Conservation (phyloP, 2,113 vertebrate genomes). For the Stercorarius parasiticus region DNA sequence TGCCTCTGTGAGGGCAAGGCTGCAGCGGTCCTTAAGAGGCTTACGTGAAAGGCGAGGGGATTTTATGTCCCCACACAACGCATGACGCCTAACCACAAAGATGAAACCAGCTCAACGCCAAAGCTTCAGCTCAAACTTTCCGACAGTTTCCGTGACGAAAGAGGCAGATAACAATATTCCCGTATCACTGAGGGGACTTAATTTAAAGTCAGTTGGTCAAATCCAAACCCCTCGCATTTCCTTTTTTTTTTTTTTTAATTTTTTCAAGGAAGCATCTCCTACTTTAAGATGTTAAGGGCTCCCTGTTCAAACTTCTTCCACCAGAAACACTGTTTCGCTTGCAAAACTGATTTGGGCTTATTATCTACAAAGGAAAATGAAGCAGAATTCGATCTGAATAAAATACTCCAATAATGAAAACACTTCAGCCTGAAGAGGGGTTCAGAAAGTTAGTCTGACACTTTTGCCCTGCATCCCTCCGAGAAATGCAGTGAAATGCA, state of each 20-base stretch:
- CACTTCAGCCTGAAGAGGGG: neutral
- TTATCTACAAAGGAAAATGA: neutral
- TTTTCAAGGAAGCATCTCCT: neutral
- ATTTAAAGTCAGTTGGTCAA: neutral
- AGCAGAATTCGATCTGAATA: neutral
- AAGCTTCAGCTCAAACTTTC: neutral
- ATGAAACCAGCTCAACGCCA: rapidly evolving
- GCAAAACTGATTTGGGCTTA: neutral
- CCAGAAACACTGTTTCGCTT: neutral
- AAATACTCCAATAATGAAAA: constrained; percentile 9
- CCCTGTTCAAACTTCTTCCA: neutral
- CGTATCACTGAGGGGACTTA: neutral
- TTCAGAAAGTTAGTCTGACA: constrained; percentile 49
- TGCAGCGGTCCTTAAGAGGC: neutral
- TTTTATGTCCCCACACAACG: neutral
- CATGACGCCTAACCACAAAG: neutral
- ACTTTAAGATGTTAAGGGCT: neutral
- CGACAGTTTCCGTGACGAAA: neutral
- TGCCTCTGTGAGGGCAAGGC: neutral
- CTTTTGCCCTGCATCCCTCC: constrained; percentile 2
- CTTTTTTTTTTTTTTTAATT: neutral
- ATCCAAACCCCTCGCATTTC: neutral
- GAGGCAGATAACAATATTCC: neutral
- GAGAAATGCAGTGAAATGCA: constrained; percentile 57
- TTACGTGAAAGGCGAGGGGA: neutral